Conservation (phyloP, 2,797 vertebrate genomes). For the Ispidina picta region DNA sequence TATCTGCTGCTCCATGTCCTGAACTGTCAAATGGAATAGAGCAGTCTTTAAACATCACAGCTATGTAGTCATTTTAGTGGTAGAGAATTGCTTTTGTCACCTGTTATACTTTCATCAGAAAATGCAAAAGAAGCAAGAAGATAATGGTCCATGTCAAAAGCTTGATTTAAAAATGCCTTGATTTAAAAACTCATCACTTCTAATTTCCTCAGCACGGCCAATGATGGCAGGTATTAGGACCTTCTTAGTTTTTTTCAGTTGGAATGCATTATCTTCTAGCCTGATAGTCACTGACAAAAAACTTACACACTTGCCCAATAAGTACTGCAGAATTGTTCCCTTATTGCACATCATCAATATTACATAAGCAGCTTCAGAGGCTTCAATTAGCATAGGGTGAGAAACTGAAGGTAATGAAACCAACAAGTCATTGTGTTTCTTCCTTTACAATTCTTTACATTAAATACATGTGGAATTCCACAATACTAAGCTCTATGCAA, state of each 20-base stretch:
- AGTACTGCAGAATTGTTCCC: not conserved
- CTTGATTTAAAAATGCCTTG: not conserved
- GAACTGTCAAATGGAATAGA: not conserved
- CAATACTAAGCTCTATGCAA: not conserved
- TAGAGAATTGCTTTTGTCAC: not conserved
- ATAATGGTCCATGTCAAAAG: not conserved
- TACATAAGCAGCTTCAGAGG: no score
- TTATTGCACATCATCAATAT: not conserved
- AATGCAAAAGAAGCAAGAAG: not conserved
- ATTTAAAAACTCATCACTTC: not conserved
- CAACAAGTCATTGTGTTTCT: not conserved
- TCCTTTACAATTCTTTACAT: not conserved
- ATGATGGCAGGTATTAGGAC: not conserved
- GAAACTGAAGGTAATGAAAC: not conserved
- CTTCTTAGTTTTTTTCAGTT: not conserved
- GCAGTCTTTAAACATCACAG: not conserved
- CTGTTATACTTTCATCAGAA: not conserved
- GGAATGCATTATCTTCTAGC: not conserved
- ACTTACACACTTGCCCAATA: not conserved
- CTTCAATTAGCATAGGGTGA: not conserved
- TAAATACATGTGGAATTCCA: not conserved
- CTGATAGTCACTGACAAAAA: not conserved
- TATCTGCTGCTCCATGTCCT: accelerated
- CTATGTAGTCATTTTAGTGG: not conserved
- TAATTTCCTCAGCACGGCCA: not conserved